These are phyloP conservation scores for Enteromius anoplus DNA, from an alignment of 2,797 vertebrate species.

Conservation along the genomic window DNA sequence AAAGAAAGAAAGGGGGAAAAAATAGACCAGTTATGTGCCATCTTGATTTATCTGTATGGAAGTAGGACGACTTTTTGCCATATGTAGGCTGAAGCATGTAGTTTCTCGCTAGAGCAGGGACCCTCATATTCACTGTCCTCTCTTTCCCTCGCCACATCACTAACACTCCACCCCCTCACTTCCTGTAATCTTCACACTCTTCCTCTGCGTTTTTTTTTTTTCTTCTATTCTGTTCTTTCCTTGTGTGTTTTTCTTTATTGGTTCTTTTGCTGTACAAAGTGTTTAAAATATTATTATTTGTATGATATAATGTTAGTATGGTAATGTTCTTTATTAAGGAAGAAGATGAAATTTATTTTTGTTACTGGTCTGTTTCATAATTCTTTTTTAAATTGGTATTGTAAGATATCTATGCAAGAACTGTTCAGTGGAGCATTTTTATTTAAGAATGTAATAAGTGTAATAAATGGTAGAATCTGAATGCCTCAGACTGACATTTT, in stretches of 20 bases:
- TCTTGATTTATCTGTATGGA: slow-evolving; percentile 40
- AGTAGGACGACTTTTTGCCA: slow-evolving; percentile 43
- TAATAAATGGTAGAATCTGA: slow-evolving; percentile 99
- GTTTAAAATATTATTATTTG: slow-evolving; percentile 97
- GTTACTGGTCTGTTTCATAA: slow-evolving; percentile 99
- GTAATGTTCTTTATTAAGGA: slow-evolving; percentile 99
- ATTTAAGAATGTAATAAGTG: slow-evolving; percentile 99
- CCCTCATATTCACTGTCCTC: slow-evolving; percentile 41
- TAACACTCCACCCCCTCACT: slow-evolving; percentile 53
- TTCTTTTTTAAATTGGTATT: slow-evolving; percentile 99
- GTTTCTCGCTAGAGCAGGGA: slow-evolving; percentile 59
- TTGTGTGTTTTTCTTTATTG: slow-evolving; percentile 75
- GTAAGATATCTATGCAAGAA: slow-evolving; percentile 99
- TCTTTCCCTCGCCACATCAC: slow-evolving; percentile 31
- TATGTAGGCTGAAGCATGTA: slow-evolving; percentile 54
- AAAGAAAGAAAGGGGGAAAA: slow-evolving; percentile 7
- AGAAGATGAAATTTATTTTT: slow-evolving; percentile 99
- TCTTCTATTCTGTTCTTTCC: slow-evolving; percentile 78
- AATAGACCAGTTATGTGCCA: slow-evolving; percentile 45
- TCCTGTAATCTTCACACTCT: slow-evolving; percentile 83
- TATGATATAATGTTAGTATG: slow-evolving; percentile 99
- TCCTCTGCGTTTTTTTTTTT: slow-evolving; percentile 79
- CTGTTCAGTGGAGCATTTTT: slow-evolving; percentile 99
- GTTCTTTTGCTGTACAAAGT: slow-evolving; percentile 98
- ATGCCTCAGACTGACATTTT: slow-evolving; percentile 80